Evolutionary conservation across 2,113 vertebrate genomes (phyloP), one percentile per base, ranked within the genome.

Genomic region (Oncorhynchus gorbuscha): DNA sequence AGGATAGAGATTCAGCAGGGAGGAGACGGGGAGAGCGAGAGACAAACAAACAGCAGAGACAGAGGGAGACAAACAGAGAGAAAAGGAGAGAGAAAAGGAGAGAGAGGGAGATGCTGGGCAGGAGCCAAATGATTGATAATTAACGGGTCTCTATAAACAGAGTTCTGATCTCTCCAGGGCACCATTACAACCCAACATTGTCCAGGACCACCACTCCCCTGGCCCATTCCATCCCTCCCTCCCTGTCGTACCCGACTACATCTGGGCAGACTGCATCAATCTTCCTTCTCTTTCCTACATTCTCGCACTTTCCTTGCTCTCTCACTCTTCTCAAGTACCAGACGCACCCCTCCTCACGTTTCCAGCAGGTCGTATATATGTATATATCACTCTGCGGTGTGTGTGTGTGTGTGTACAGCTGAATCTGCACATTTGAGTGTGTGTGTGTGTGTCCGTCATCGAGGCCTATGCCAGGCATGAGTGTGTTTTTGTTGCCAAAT

Each of bases 121-220:
- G 81, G 81, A 86, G 90, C 87, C 84, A 87, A 93, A 93, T 91
- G 92, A 84, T 84, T 91, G 92, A 91, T 90, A 92, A 93, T 92
- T 93, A 91, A 89, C 85, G 85, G 87, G 86, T 55, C 83, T 92
- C 92, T 84, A 86, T 79, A 90, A 94, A 89, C 51, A 79, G 13
- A 35, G 85, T 81, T 28, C 49, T 48, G 1, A 61, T 74, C 74
- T 89, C 93, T 91, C 90, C 8, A 4, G 92, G 90, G 93, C 75
- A 81, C 90, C 76, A 69, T 87, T 87, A 89, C 81, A 73, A 81
- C 4, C 69, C 87, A 85, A 83, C 87, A 78, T 74, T 91, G 93
- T 91, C 90, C 92, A 94, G 92, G 91, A 92, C 91, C 82, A 30
- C 32, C 4, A 1, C 14, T 18, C 3, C 51, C 59, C 71, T 77